A percentile compares a stretch with the other conserved stretches of the same genome.
These are phyloP conservation scores for Habroteleia sp. DNA, from an alignment of 2,888 invertebrate species.

Conservation along the genomic window DNA sequence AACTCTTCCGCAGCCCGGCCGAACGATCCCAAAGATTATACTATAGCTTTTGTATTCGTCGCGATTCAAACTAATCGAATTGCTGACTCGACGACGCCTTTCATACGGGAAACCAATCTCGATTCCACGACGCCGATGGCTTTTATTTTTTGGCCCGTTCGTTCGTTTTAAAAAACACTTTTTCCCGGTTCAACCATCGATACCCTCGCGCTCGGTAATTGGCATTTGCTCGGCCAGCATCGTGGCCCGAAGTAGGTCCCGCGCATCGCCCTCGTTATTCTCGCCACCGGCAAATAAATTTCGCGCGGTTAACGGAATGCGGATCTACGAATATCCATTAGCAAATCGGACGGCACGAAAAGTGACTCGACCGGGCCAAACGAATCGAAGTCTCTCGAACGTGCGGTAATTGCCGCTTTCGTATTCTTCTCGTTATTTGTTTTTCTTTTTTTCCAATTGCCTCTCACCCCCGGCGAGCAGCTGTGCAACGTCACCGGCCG, in stretches of 20 bases:
- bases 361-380: slow-evolving; percentile 54
- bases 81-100: slow-evolving; percentile 41
- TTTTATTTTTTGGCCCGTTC: slow-evolving; percentile 13
- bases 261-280: slow-evolving; percentile 32
- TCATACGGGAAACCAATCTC: slow-evolving; percentile 38
- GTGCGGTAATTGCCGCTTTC: slow-evolving; percentile 41
- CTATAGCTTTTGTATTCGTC: slow-evolving; percentile 38
- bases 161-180: slow-evolving; percentile 11
- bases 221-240: slow-evolving; percentile 30
- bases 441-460: too few species aligned
- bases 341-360: slow-evolving; percentile 70
- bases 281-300: slow-evolving; percentile 41
- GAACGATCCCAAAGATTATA: slow-evolving; percentile 40
- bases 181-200: not conserved
- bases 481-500: too few species aligned
- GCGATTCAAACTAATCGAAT: slow-evolving; percentile 49
- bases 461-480: too few species aligned
- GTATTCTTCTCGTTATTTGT: too few species aligned
- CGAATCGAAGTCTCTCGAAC: slow-evolving; percentile 52
- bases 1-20: slow-evolving; percentile 19
- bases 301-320: slow-evolving; percentile 34
- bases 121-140: slow-evolving; percentile 18
- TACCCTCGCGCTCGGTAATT: slow-evolving; percentile 23
- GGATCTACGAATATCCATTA: slow-evolving; percentile 73
- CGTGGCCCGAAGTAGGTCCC: slow-evolving; percentile 9